Conservation (phyloP, 2,888 invertebrate species). For the Allacma fusca region DNA sequence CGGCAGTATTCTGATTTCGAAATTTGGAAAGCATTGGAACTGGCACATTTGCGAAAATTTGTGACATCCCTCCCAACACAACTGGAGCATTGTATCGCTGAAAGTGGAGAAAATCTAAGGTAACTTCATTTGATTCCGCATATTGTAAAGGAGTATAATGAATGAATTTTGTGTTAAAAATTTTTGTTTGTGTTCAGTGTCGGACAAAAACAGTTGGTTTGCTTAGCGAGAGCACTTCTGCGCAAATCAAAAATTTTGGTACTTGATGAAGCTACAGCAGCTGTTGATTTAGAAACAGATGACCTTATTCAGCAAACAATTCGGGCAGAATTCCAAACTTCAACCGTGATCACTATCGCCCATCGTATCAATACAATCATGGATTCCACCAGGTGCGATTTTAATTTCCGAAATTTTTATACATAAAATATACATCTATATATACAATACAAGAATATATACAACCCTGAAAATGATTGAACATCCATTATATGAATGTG, state of each 20-base stretch:
- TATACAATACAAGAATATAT: too few species aligned
- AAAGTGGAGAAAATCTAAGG: slow-evolving; percentile 63
- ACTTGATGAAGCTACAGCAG: slow-evolving; percentile 69
- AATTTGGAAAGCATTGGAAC: slow-evolving; percentile 65
- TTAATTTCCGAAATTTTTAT: too few species aligned
- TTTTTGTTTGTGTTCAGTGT: not conserved
- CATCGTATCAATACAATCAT: slow-evolving; percentile 91
- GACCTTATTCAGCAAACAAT: slow-evolving; percentile 77
- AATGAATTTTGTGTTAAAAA: too few species aligned
- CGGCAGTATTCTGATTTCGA: not conserved
- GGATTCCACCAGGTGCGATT: slow-evolving; percentile 84
- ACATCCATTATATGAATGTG: too few species aligned
- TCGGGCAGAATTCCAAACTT: slow-evolving; percentile 81
- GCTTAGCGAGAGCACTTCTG: slow-evolving; percentile 16
- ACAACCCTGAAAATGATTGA: too few species aligned
- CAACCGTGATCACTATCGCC: slow-evolving; percentile 90
- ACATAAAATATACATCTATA: too few species aligned
- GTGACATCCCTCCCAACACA: slow-evolving; percentile 62
- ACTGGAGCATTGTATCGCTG: slow-evolving; percentile 63
- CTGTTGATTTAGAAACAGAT: slow-evolving; percentile 68
- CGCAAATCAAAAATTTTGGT: slow-evolving; percentile 62
- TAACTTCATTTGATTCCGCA: too few species aligned
- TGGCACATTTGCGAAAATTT: slow-evolving; percentile 66
- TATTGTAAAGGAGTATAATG: too few species aligned
- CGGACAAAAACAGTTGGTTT: slow-evolving; percentile 23